A percentile compares a stretch with the other conserved stretches of the same genome.
These are phyloP conservation scores for Varroa destructor DNA, from an alignment of 1,140 invertebrate genomes.

Conservation along the genomic window DNA sequence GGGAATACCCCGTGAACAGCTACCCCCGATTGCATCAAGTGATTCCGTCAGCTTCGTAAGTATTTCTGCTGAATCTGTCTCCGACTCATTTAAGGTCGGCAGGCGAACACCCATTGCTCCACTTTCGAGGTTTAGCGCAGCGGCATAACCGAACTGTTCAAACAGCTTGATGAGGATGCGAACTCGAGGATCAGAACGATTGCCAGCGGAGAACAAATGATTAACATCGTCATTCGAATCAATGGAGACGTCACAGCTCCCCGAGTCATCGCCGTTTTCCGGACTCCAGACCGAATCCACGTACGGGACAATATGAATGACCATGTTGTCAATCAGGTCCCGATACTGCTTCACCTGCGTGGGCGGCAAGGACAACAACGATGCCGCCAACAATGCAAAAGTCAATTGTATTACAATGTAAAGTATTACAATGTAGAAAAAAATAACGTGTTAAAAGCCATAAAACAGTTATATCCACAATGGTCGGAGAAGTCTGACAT, in stretches of 20 bases:
- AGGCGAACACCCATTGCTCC: not conserved
- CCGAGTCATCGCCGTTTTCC: not conserved
- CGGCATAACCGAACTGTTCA: not conserved
- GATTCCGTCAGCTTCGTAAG: not conserved
- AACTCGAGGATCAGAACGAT: not conserved
- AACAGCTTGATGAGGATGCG: not conserved
- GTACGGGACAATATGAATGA: conserved; percentile 11
- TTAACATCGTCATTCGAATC: not conserved
- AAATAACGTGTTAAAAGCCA: not conserved
- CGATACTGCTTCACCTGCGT: not conserved
- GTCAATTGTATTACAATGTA: too few relatives aligned
- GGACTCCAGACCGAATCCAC: not conserved
- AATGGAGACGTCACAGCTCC: not conserved
- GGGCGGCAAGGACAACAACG: too few relatives aligned
- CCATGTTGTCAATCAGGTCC: conserved; percentile 19
- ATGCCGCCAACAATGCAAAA: too few relatives aligned
- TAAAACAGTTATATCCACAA: not conserved
- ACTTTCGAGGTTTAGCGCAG: conserved; percentile 9
- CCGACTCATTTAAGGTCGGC: conserved; percentile 1
- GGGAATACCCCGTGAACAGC: not conserved
- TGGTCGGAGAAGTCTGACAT: not conserved
- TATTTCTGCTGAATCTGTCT: not conserved
- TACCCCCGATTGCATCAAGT: not conserved
- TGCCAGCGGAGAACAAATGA: not conserved
- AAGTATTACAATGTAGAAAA: not conserved